Percentiles rank a stretch among this genome's conserved stretches.
Evolutionary conservation across 30 jellyfish, hydroid and myxozoan genomes (phyloP).

Genomic region (Turritopsis dohrnii): DNA sequence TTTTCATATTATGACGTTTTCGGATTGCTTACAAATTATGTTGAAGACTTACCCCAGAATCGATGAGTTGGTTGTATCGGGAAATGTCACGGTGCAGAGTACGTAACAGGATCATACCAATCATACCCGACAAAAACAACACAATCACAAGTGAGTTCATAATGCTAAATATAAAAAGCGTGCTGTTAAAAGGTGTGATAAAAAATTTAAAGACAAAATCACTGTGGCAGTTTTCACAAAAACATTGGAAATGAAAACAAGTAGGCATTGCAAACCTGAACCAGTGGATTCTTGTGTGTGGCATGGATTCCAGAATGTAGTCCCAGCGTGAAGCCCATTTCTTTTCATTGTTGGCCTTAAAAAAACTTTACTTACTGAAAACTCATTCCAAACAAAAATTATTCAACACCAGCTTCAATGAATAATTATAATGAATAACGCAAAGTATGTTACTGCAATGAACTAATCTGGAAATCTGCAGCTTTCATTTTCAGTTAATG

Average conservation of each 20-base stretch:
- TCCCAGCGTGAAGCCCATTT: constrained; percentile 99
- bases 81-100: constrained; percentile 97
- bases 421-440: not conserved
- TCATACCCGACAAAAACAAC: constrained; percentile 90
- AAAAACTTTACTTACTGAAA: not conserved
- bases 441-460: too few relatives aligned
- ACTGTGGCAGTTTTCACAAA: not conserved
- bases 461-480: too few relatives aligned
- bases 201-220: not conserved
- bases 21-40: not conserved
- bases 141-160: constrained; percentile 95
- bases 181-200: not conserved
- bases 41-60: constrained; percentile 73
- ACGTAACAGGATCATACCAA: constrained; percentile 91
- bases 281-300: constrained; percentile 98
- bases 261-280: constrained; percentile 55
- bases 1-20: too few relatives aligned
- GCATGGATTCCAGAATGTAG: constrained; percentile 95
- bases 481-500: too few relatives aligned
- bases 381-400: constrained; percentile 57
- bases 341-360: constrained; percentile 22
- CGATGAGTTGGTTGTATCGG: constrained; percentile 91
- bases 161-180: constrained; percentile 47
- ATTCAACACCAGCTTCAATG: constrained; percentile 65
- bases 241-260: not conserved